phyloP scores from a whole-genome alignment of 2,888 invertebrate genomes.

The Lissonota sp. region DNA sequence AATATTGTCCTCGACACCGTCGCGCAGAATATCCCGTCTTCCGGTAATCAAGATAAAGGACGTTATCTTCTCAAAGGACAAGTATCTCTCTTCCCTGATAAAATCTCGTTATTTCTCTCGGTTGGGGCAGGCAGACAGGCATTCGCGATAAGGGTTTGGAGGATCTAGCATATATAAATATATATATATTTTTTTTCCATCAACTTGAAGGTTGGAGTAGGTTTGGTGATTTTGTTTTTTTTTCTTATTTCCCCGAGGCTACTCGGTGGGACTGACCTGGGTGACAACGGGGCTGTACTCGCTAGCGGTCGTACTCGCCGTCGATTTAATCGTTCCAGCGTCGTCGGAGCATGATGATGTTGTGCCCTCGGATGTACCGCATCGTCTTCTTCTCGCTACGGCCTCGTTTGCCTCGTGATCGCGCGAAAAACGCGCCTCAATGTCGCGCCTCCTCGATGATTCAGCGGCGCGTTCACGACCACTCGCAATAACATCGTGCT shows the following conservation, averaged over 20 bases:
- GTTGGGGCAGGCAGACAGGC: slow-evolving; percentile 67
- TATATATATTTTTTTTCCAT: slow-evolving; percentile 9
- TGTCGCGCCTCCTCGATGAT: slow-evolving; percentile 82
- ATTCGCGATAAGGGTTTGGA: slow-evolving; percentile 56
- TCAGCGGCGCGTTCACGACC: slow-evolving; percentile 83
- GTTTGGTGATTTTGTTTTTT: slow-evolving; percentile 1
- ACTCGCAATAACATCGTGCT: slow-evolving; percentile 67
- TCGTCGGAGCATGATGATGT: slow-evolving; percentile 72
- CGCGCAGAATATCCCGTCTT: not conserved
- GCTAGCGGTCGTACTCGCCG: slow-evolving; percentile 82
- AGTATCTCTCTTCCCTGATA: too few species aligned
- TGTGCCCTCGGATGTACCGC: slow-evolving; percentile 82
- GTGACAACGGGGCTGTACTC: slow-evolving; percentile 81
- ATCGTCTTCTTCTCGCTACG: slow-evolving; percentile 82
- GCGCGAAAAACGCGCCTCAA: slow-evolving; percentile 76
- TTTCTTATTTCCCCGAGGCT: slow-evolving; percentile 30
- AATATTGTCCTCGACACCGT: not conserved
- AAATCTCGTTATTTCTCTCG: slow-evolving; percentile 45
- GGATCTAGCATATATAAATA: slow-evolving; percentile 5
- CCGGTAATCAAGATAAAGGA: too few species aligned
- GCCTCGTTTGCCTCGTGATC: slow-evolving; percentile 75
- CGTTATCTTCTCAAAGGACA: too few species aligned
- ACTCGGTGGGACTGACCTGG: slow-evolving; percentile 81
- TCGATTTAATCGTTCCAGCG: slow-evolving; percentile 80
- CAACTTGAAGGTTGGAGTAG: slow-evolving; percentile 29